These are phyloP conservation scores for Cryptocephalus primarius DNA, from an alignment of 2,888 invertebrate species.

Conservation along the genomic window DNA sequence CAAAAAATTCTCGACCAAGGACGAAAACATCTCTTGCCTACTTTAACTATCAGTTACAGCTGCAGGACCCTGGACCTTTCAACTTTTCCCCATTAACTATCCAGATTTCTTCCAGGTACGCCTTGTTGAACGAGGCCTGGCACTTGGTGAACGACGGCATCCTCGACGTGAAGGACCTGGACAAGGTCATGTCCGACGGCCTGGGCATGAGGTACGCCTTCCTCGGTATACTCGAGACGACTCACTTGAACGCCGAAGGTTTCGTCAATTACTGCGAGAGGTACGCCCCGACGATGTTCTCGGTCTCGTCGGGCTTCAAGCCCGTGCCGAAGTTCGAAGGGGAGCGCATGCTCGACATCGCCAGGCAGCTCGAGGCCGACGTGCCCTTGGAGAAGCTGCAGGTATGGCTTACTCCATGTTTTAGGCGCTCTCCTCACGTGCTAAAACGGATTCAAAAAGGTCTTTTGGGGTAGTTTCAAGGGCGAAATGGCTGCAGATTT, in stretches of 20 bases:
- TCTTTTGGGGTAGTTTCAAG: no score
- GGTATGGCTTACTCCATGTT: slow-evolving; percentile 4
- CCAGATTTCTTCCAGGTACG: slow-evolving; percentile 51
- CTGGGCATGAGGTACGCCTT: slow-evolving; percentile 94
- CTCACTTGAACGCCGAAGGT: slow-evolving; percentile 90
- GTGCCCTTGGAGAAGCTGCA: slow-evolving; percentile 61
- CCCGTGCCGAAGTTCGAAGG: slow-evolving; percentile 64
- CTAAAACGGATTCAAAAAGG: no score
- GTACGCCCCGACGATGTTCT: slow-evolving; percentile 49
- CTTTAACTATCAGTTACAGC: no score
- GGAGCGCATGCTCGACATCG: slow-evolving; percentile 52
- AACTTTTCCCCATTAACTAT: no score
- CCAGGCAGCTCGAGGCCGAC: slow-evolving; percentile 59
- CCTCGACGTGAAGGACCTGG: slow-evolving; percentile 79
- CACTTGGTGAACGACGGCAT: slow-evolving; percentile 74
- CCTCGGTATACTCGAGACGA: slow-evolving; percentile 86
- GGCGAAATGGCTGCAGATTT: no score
- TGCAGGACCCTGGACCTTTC: no score
- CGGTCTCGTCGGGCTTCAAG: slow-evolving; percentile 63
- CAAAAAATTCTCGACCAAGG: no score
- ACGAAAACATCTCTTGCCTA: no score
- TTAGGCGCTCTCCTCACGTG: no score
- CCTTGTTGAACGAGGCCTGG: slow-evolving; percentile 88
- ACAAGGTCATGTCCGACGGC: slow-evolving; percentile 89
- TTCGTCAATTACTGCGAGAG: slow-evolving; percentile 51